Evolutionary conservation across 1,140 invertebrate genomes (phyloP), one percentile per base, ranked within the genome.

Genomic region (Lucilia cuprina): DNA sequence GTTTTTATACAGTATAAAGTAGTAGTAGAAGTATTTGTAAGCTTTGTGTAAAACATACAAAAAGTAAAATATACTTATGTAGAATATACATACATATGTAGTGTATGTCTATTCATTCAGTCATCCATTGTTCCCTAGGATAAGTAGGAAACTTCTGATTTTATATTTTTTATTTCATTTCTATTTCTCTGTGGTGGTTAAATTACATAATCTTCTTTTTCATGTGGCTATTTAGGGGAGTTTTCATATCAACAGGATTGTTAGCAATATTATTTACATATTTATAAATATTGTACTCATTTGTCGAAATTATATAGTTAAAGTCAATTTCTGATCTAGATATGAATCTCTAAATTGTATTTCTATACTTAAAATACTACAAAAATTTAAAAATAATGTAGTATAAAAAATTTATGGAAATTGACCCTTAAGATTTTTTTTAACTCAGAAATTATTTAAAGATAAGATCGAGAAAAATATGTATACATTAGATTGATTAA

Each of bases 151-250:
- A 3, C 3, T 5, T 70, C 25, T 70, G 25, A 21, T 70, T 70
- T 70, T 70, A 21, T 70, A 70, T 70, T 70, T 30, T 30, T 70
- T 70, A 70, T 70, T 70, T 25, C 65, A 21, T 70, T 70, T 70
- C 21, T n/a, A 60, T 60, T 60, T 70, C 21, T 70, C 2, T n/a
- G 19, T 70, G 50, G 65, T 70, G 65, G 65, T 21, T 70, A 70
- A 19, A 70, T 25, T 70, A 25, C 19, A 70, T 70, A 19, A 70
- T 70, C 65, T 70, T 60, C 21, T 70, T 70, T 70, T 7, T 60
- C 55, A n/a, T n/a, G 7, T 60, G 55, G 14, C 55, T n/a, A 7
- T 60, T 30, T 2, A 17, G 14, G 55, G 55, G n/a, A 17, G 14
- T n/a, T 60, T 60, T 60, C 55, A 60, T 60, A n/a, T n/a, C 14